Conservation (phyloP, 2,113 vertebrate genomes). For the Xenus cinereus region DNA sequence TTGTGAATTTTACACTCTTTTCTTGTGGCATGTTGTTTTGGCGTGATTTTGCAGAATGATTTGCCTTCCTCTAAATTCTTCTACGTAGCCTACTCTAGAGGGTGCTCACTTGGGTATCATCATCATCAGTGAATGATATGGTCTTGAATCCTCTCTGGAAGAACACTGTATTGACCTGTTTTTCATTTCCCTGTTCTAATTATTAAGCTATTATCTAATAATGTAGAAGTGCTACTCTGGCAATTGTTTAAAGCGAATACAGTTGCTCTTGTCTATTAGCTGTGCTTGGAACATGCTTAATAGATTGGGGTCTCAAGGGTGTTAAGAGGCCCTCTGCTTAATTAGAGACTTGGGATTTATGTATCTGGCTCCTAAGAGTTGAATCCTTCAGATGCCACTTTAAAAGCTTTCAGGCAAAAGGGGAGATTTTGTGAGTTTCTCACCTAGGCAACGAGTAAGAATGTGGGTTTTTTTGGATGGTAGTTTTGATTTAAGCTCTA, state of each 20-base stretch:
- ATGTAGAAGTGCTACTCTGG: neutral
- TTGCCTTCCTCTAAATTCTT: neutral
- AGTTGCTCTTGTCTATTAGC: neutral
- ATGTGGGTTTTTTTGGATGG: neutral
- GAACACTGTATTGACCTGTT: neutral
- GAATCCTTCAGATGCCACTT: neutral
- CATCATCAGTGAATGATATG: neutral
- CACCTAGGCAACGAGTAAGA: neutral
- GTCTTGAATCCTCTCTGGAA: neutral
- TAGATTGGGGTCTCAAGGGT: neutral
- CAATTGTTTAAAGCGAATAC: neutral
- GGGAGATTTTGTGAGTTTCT: neutral
- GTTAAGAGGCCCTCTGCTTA: neutral
- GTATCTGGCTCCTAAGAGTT: neutral
- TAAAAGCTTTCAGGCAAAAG: neutral
- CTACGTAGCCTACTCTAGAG: neutral
- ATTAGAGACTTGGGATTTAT: neutral
- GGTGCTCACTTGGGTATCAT: neutral
- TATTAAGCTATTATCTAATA: neutral
- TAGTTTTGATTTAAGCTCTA: neutral
- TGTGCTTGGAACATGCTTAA: neutral
- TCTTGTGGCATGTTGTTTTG: neutral
- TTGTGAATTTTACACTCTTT: neutral
- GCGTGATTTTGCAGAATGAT: neutral
- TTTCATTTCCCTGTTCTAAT: neutral